Percentiles rank a stretch among this genome's conserved stretches.
Evolutionary conservation across 2,797 vertebrate genomes (phyloP).

Genomic region (Silurus aristotelis): DNA sequence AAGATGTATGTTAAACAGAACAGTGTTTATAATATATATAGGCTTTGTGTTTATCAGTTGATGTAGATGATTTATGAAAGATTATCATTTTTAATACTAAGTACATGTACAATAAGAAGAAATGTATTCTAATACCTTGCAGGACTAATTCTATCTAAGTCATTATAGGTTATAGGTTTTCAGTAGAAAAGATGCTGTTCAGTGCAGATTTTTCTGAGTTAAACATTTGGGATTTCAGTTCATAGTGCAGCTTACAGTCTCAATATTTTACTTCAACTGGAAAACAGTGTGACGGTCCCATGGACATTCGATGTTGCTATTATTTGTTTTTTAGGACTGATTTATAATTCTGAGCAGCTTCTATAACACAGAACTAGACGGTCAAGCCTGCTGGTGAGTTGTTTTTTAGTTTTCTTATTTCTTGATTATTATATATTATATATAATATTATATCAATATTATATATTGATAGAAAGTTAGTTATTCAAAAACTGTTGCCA

Average conservation of each 20-base stretch:
- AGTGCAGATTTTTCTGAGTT: background rate
- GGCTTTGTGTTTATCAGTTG: background rate
- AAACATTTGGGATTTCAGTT: constrained; percentile 7
- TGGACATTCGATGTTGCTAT: background rate
- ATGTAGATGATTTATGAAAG: background rate
- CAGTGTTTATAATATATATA: background rate
- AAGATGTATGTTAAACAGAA: background rate
- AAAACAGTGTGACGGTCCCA: background rate
- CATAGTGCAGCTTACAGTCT: background rate
- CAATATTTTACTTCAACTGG: background rate
- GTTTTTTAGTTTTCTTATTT: background rate
- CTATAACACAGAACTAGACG: background rate
- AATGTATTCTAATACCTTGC: background rate
- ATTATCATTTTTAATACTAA: background rate
- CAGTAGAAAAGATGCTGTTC: background rate
- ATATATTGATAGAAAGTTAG: background rate
- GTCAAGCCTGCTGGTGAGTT: background rate
- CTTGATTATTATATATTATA: background rate
- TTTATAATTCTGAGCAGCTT: background rate
- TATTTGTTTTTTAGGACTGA: background rate
- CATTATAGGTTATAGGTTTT: background rate
- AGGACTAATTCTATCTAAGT: background rate
- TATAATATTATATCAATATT: no score
- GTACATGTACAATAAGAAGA: background rate
- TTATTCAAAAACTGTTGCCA: background rate